A percentile compares a stretch with the other conserved stretches of the same genome.
These are phyloP conservation scores for Mycalesis mineus DNA, from an alignment of 2,888 invertebrate genomes.

Conservation along the genomic window DNA sequence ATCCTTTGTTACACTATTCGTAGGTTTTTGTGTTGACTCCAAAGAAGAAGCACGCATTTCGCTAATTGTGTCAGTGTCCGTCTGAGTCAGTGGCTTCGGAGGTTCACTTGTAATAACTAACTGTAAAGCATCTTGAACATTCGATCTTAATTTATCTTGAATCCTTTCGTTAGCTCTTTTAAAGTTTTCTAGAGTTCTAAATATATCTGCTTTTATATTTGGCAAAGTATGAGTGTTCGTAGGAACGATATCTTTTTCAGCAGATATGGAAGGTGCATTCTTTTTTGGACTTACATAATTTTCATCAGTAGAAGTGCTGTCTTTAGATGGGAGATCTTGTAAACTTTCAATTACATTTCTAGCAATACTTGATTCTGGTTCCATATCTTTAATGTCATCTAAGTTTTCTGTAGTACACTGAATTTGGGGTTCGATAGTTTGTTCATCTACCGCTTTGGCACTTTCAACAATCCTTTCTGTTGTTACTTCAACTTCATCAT, in stretches of 20 bases:
- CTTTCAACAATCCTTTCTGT: not conserved
- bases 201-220: slow-evolving; percentile 38
- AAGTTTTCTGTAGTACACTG: not conserved
- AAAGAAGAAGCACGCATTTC: not conserved
- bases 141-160: slow-evolving; percentile 20
- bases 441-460: not conserved
- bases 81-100: too few species aligned
- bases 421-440: not conserved
- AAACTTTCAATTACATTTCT: not conserved
- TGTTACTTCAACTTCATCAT: not conserved
- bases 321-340: not conserved
- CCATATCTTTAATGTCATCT: slow-evolving; percentile 7
- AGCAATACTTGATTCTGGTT: slow-evolving; percentile 4
- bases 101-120: not conserved
- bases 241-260: not conserved
- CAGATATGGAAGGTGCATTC: not conserved
- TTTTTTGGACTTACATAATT: not conserved
- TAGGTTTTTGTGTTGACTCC: not conserved
- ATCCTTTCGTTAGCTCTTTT: slow-evolving; percentile 30
- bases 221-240: slow-evolving; percentile 31
- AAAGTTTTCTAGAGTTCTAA: slow-evolving; percentile 38
- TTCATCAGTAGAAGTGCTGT: not conserved
- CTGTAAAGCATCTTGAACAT: slow-evolving; percentile 22
- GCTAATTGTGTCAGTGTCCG: not conserved
- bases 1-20: not conserved